phyloP scores from a whole-genome alignment of 23 tunicate species.

The Styela plicata region DNA sequence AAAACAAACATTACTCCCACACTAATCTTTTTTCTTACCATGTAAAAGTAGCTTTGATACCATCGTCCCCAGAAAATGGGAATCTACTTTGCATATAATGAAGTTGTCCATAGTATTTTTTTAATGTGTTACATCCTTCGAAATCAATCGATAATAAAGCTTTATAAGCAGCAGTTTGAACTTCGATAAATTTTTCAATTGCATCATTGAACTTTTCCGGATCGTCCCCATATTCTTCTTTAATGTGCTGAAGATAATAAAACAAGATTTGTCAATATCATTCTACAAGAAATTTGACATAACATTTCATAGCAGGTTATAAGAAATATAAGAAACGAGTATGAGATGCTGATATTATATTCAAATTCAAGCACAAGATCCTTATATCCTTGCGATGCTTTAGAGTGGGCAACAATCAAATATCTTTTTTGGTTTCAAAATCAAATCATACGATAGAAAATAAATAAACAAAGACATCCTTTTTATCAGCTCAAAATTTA shows the following conservation, averaged over 20 bases:
- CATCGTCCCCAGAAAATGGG: slow-evolving; percentile 76
- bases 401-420: no score
- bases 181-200: slow-evolving; percentile 54
- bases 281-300: no score
- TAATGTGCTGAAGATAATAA: slow-evolving; percentile 63
- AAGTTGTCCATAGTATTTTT: slow-evolving; percentile 90
- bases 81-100: slow-evolving; percentile 97
- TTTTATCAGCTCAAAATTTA: no score
- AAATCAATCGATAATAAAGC: slow-evolving; percentile 54
- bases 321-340: no score
- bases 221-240: slow-evolving; percentile 67
- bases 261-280: no score
- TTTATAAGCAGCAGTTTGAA: slow-evolving; percentile 73
- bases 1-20: not conserved
- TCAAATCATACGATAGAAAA: no score
- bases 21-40: slow-evolving; percentile 67
- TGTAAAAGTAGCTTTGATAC: slow-evolving; percentile 46
- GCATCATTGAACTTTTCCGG: slow-evolving; percentile 77
- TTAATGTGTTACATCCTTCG: slow-evolving; percentile 77
- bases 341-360: no score
- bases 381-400: no score
- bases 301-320: no score
- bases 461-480: no score
- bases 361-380: no score
- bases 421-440: no score